These are phyloP conservation scores for Cryptotis parvus DNA, from an alignment of 2,113 vertebrate genomes.

Conservation along the genomic window DNA sequence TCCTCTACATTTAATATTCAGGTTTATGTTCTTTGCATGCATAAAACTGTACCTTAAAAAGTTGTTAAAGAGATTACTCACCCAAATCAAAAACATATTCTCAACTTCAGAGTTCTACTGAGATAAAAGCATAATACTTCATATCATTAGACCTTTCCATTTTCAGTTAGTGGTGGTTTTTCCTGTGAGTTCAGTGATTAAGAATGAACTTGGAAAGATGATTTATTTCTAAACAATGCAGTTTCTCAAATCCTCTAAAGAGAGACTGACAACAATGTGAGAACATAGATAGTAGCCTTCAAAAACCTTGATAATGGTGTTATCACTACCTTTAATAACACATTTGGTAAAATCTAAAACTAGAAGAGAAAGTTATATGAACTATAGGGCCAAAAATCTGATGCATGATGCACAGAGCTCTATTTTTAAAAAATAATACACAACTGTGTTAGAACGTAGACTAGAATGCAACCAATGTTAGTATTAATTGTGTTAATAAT, in stretches of 20 bases:
- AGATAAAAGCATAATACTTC: neutral
- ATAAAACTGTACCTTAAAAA: neutral
- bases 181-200: slow-evolving; percentile 36
- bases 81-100: neutral
- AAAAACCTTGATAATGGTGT: neutral
- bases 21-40: neutral
- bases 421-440: slow-evolving; percentile 33
- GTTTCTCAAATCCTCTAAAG: neutral
- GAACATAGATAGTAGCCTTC: neutral
- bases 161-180: neutral
- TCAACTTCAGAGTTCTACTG: neutral
- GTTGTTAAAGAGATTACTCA: slow-evolving; percentile 2
- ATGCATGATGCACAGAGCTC: neutral
- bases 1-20: neutral
- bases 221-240: neutral
- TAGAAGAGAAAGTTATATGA: slow-evolving; percentile 3
- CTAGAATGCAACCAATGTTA: neutral
- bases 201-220: neutral
- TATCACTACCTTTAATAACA: slow-evolving; percentile 36
- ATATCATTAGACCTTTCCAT: neutral
- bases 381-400: slow-evolving; percentile 21
- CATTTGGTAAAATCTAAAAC: slow-evolving; percentile 50
- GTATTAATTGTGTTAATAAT: neutral
- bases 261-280: neutral
- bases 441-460: neutral